Percentiles rank a stretch among this genome's conserved stretches.
phyloP scores from a whole-genome alignment of 2,888 invertebrate species.

The Folsomia manolachei region DNA sequence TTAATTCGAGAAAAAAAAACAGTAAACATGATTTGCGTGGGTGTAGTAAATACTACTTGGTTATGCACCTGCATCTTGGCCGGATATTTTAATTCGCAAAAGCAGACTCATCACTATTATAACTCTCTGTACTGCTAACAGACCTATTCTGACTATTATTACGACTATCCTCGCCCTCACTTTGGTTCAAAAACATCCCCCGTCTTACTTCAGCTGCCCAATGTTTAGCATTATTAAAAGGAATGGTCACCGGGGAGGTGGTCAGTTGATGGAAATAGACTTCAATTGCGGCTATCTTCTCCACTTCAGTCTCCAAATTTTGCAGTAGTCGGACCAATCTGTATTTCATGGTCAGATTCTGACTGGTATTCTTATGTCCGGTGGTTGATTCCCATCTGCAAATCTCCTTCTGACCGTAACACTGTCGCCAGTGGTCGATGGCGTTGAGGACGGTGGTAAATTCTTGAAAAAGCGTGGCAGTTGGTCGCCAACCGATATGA shows the following conservation, averaged over 20 bases:
- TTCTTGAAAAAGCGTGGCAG: constrained; percentile 23
- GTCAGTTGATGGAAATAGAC: constrained; percentile 11
- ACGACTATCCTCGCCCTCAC: neutral
- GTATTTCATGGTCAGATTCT: constrained; percentile 26
- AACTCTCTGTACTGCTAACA: neutral
- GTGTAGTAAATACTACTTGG: too few relatives aligned
- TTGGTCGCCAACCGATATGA: constrained; percentile 23
- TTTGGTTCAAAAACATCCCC: neutral
- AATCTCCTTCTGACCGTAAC: constrained; percentile 29
- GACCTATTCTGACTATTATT: neutral
- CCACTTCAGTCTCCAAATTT: constrained; percentile 26
- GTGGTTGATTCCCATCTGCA: constrained; percentile 31
- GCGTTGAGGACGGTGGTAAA: constrained; percentile 21
- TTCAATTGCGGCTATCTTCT: constrained; percentile 19
- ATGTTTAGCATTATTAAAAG: constrained; percentile 25
- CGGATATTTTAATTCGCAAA: too few relatives aligned
- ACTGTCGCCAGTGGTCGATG: constrained; percentile 30
- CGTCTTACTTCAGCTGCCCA: neutral
- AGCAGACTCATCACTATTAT: too few relatives aligned
- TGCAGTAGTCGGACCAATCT: constrained; percentile 33
- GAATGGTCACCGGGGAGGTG: constrained; percentile 27
- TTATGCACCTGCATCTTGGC: too few relatives aligned
- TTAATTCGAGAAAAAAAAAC: too few relatives aligned
- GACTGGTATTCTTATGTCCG: constrained; percentile 3
- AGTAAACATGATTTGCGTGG: too few relatives aligned